Evolutionary conservation across 2,113 vertebrate genomes (phyloP).

Genomic region (Clarias batrachus): DNA sequence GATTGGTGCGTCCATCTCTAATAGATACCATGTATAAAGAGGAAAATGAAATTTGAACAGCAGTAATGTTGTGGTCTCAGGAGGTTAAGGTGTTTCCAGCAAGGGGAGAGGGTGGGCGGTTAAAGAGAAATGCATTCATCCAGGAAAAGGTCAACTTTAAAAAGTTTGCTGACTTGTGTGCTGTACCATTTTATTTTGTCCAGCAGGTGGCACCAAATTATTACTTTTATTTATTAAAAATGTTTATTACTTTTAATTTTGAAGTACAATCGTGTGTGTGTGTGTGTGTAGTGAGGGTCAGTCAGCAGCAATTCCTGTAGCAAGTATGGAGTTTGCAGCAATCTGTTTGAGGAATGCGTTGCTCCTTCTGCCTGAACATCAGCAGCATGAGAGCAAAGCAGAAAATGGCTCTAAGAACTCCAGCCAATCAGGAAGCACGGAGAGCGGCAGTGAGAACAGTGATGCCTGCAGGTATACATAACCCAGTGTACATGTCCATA

Average conservation of each 20-base stretch:
- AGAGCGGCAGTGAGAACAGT: constrained; percentile 86
- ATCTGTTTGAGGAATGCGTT: constrained; percentile 95
- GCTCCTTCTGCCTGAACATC: constrained; percentile 85
- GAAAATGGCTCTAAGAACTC: constrained; percentile 85
- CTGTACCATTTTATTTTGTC: background rate
- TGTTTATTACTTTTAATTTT: background rate
- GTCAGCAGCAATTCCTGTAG: constrained; percentile 95
- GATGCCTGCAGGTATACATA: constrained; percentile 85
- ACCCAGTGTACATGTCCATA: background rate
- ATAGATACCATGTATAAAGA: no score
- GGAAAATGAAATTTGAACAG: no score
- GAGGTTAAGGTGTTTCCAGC: background rate
- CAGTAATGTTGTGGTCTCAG: no score
- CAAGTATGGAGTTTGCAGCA: constrained; percentile 98
- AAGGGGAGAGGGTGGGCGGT: background rate
- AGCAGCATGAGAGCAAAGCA: constrained; percentile 83
- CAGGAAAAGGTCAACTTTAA: background rate
- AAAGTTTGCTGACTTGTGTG: background rate
- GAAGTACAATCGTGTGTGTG: background rate
- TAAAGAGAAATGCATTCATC: background rate
- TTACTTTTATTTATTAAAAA: no score
- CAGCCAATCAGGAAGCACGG: constrained; percentile 80
- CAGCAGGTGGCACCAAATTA: constrained; percentile 36
- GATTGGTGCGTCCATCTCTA: no score
- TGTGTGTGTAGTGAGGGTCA: constrained; percentile 82